Evolutionary conservation across 2,113 vertebrate genomes (phyloP).

Genomic region (Antechinus stuartii): DNA sequence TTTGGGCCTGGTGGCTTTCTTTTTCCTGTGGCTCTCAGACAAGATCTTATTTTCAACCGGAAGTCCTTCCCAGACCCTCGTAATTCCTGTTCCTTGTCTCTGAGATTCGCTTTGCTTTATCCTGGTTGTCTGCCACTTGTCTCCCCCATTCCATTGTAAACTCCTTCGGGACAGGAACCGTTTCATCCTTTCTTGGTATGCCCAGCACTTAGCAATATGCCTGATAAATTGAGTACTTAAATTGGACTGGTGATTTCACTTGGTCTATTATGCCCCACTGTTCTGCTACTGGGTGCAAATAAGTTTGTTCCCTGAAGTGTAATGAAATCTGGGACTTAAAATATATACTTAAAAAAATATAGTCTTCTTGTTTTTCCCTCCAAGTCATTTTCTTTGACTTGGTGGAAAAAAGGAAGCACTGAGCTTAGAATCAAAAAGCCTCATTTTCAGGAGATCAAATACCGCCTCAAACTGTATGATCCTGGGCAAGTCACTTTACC

Average conservation of each 20-base stretch:
- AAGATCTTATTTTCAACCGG: not conserved
- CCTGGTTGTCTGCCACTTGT: not conserved
- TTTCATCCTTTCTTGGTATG: not conserved
- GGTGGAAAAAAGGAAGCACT: no score
- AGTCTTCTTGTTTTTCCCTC: not conserved
- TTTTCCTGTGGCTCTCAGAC: not conserved
- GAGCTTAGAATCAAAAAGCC: no score
- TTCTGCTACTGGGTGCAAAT: not conserved
- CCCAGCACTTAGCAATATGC: not conserved
- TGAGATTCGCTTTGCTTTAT: not conserved
- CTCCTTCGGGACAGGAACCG: not conserved
- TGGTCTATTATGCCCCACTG: not conserved
- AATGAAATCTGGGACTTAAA: not conserved
- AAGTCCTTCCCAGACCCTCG: not conserved
- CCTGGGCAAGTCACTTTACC: no score
- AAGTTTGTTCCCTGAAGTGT: not conserved
- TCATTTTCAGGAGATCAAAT: no score
- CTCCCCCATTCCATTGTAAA: not conserved
- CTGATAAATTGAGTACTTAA: not conserved
- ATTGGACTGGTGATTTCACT: not conserved
- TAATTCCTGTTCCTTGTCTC: not conserved
- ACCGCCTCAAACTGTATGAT: no score
- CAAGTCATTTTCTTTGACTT: not conserved
- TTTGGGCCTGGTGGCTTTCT: no score
- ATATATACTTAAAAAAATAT: not conserved